Percentiles rank a stretch among this genome's conserved stretches.
These are phyloP conservation scores for Canis aureus DNA, from an alignment of 2,113 vertebrate genomes.

Conservation along the genomic window DNA sequence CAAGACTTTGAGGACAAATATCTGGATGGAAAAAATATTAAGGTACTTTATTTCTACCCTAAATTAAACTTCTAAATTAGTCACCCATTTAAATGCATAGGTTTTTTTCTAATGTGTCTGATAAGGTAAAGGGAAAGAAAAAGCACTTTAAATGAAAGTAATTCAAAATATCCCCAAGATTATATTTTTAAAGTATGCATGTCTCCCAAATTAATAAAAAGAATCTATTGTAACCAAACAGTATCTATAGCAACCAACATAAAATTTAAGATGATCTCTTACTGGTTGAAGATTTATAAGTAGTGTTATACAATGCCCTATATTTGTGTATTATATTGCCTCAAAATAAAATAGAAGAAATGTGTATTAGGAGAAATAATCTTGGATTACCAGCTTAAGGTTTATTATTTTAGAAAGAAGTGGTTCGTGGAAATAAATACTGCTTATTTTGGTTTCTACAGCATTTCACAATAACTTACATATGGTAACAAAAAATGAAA, in stretches of 20 bases:
- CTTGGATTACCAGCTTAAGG: slow-evolving; percentile 45
- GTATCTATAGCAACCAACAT: slow-evolving; percentile 47
- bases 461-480: slow-evolving; percentile 49
- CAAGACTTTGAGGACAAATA: slow-evolving; percentile 86
- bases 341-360: slow-evolving; percentile 62
- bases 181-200: slow-evolving; percentile 58
- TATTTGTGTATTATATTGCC: slow-evolving; percentile 13
- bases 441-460: neutral
- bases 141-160: slow-evolving; percentile 69
- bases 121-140: slow-evolving; percentile 24
- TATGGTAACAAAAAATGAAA: slow-evolving; percentile 35
- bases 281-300: slow-evolving; percentile 48
- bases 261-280: slow-evolving; percentile 52
- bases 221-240: slow-evolving; percentile 30
- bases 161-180: slow-evolving; percentile 58
- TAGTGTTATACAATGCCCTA: neutral
- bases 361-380: slow-evolving; percentile 16
- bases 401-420: slow-evolving; percentile 67
- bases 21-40: slow-evolving; percentile 83
- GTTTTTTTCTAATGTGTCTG: slow-evolving; percentile 57
- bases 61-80: slow-evolving; percentile 69
- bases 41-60: slow-evolving; percentile 88
- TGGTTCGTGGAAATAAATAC: slow-evolving; percentile 24
- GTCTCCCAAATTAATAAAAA: slow-evolving; percentile 35
- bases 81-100: slow-evolving; percentile 69